Percentiles rank a stretch among this genome's conserved stretches.
Evolutionary conservation across 2,113 vertebrate species (phyloP).

Genomic region (Myotis davidii): DNA sequence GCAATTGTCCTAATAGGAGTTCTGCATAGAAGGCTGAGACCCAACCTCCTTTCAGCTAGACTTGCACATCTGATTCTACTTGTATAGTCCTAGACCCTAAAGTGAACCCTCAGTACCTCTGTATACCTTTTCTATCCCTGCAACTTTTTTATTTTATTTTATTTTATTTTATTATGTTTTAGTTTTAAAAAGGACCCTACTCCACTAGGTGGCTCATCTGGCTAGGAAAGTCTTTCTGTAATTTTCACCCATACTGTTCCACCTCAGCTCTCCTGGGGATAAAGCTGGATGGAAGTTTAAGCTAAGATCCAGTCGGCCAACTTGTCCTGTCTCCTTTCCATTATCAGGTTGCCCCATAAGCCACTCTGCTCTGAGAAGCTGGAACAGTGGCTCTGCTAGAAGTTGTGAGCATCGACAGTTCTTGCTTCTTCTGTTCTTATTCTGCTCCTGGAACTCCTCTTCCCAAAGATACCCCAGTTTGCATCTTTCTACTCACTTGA

Average conservation of each 20-base stretch:
- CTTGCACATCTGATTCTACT: background rate
- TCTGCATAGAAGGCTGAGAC: background rate
- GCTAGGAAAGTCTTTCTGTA: background rate
- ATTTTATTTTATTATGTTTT: background rate
- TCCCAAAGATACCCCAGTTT: conserved; percentile 33
- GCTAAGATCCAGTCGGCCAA: background rate
- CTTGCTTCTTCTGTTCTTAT: background rate
- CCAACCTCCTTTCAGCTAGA: background rate
- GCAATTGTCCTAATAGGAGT: background rate
- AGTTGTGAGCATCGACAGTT: background rate
- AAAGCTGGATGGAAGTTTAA: background rate
- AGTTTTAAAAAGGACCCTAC: background rate
- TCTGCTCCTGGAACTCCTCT: background rate
- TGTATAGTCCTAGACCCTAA: background rate
- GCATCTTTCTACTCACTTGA: background rate
- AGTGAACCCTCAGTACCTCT: background rate
- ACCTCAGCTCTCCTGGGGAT: background rate
- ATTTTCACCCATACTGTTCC: background rate
- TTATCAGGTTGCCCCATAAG: conserved; percentile 69
- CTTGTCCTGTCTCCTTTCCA: background rate
- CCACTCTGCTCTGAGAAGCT: conserved; percentile 71
- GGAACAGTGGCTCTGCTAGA: conserved; percentile 74
- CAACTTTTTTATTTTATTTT: background rate
- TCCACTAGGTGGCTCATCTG: background rate
- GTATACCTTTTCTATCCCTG: background rate